Base-by-base conservation (phyloP, 2,797 vertebrate species). In the Clarias laeviceps region DNA sequence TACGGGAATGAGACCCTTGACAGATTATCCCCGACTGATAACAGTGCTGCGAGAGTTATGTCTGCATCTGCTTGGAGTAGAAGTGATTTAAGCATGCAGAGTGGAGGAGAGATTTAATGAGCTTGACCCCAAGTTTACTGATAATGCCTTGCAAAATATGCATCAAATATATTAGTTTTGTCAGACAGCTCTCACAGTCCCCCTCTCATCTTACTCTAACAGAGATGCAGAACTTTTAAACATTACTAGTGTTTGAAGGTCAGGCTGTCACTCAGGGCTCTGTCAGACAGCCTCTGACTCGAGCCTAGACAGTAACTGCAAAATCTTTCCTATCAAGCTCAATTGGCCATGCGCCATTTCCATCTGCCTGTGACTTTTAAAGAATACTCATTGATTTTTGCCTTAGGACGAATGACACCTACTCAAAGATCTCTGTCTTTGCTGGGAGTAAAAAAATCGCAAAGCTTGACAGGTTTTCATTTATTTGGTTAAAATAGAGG, bases 251-350 rank as follows among this genome's bases (percentile, higher is more conserved):
- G 50, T 86, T 86, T 45, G 65, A 87, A 86, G 84, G 78, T 72
- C 86, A 84, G 20, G n/a, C 82, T 84, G 77, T 80, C 82, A 79
- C 85, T 84, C 27, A 84, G 72, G 83, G 79, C 66, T 77, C 87
- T 87, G 80, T 84, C 69, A 89, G 70, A 85, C 45, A 84, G 85
- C 82, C 81, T 70, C 68, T 86, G 59, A 83, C 70, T 90, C n/a
- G 32, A 34, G 72, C 77, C 82, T 50, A 85, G 76, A 88, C 83
- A 82, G 85, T 29, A 78, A 77, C 72, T 87, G 77, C 59, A 59
- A 86, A 86, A 82, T 87, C 88, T 90, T 90, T 91, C 82, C 66
- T 64, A 73, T 77, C 83, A 68, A 89, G 57, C 37, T 82, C 29
- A 62, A 4, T 70, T 59, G 84, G 72, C 70, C 84, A 85, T 78